phyloP scores from a whole-genome alignment of 2,797 vertebrate species.

The Mus caroli region DNA sequence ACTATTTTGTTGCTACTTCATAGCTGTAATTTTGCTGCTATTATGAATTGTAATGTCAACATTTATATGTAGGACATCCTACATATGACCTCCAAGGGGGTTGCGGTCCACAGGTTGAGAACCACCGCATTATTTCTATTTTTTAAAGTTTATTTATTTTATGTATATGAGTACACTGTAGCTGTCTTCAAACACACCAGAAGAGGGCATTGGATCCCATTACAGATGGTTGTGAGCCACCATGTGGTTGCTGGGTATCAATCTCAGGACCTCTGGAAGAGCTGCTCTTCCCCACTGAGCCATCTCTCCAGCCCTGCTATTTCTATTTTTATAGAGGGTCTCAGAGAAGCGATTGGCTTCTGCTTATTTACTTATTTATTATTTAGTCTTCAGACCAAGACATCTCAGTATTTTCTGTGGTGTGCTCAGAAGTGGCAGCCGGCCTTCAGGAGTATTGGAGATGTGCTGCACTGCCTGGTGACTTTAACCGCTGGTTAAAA shows the following conservation, averaged over 20 bases:
- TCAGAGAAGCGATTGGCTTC: slow-evolving; percentile 1
- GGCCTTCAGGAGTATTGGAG: background rate
- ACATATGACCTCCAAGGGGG: background rate
- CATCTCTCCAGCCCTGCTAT: background rate
- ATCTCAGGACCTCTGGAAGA: no score
- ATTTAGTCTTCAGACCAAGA: slow-evolving; percentile 46
- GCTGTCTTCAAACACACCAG: no score
- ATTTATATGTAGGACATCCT: background rate
- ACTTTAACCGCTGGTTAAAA: background rate
- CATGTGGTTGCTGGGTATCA: no score
- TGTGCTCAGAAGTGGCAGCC: slow-evolving; percentile 19
- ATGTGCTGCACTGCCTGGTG: background rate
- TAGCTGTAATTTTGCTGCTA: background rate
- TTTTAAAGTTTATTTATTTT: no score
- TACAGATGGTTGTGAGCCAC: no score
- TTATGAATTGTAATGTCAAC: background rate
- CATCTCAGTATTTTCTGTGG: slow-evolving; percentile 1
- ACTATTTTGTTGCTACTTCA: background rate
- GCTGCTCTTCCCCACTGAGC: no score
- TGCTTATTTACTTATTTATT: slow-evolving; percentile 45
- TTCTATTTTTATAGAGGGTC: background rate
- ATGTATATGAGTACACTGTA: no score
- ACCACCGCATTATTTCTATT: background rate
- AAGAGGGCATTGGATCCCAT: no score
- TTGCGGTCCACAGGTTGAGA: background rate